These are phyloP conservation scores for Sebastes hubbsi DNA, from an alignment of 2,797 vertebrate species.

Conservation along the genomic window DNA sequence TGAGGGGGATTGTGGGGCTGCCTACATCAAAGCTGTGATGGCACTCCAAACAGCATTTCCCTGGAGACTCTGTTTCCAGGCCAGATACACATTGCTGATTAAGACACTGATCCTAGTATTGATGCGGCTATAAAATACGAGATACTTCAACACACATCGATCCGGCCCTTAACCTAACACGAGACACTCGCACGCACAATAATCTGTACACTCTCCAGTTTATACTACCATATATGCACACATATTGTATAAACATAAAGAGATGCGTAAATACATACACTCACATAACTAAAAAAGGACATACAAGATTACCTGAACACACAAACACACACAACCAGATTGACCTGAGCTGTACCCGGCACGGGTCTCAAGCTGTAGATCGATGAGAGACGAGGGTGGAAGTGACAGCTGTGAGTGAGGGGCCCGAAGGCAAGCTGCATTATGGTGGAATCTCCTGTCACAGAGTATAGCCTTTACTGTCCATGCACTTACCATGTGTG, in stretches of 20 bases:
- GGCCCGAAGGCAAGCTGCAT: conserved; percentile 48
- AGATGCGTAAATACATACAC: neutral
- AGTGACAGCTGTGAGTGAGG: conserved; percentile 59
- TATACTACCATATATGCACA: neutral
- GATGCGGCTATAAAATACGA: conserved; percentile 69
- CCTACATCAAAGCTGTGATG: conserved; percentile 43
- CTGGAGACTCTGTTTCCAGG: conserved; percentile 59
- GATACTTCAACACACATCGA: conserved; percentile 67
- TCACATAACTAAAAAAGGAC: neutral
- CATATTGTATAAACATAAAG: neutral
- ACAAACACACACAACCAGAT: conserved; percentile 24
- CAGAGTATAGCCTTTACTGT: conserved; percentile 19
- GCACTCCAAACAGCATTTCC: conserved; percentile 55
- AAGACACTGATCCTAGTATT: conserved; percentile 72
- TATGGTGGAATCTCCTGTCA: conserved; percentile 50
- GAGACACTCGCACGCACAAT: conserved; percentile 13
- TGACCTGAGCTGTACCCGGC: conserved; percentile 11
- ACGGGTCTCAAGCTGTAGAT: conserved; percentile 50
- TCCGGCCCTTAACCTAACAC: conserved; percentile 44
- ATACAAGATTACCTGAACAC: neutral
- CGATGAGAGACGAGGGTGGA: conserved; percentile 59
- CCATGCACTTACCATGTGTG: conserved; percentile 11
- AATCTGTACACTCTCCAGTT: neutral
- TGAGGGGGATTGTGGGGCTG: neutral
- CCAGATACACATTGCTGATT: conserved; percentile 76